Percentiles rank a stretch among this genome's conserved stretches.
Evolutionary conservation across 1,140 invertebrate genomes (phyloP).

Genomic region (Macrocentrus cingulum): DNA sequence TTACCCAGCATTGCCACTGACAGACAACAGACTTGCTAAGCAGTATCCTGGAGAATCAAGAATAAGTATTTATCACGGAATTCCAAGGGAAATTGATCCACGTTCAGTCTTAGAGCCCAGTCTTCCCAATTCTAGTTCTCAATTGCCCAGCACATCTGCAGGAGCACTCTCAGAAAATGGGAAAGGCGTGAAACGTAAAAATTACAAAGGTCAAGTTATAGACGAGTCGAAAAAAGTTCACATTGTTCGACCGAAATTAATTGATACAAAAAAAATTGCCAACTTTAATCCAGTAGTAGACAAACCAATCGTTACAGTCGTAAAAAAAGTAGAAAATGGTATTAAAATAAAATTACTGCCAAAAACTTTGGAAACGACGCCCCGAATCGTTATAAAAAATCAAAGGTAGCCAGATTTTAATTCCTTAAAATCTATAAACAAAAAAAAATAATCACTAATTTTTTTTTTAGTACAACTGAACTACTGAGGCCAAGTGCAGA

Average conservation of each 20-base stretch:
- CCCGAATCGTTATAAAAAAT: constrained; percentile 46
- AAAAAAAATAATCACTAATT: constrained; percentile 19
- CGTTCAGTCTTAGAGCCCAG: constrained; percentile 36
- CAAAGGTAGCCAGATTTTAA: constrained; percentile 34
- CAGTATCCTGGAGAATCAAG: constrained; percentile 41
- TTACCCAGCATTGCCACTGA: constrained; percentile 40
- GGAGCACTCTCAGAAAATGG: no score
- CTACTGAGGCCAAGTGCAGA: constrained; percentile 43
- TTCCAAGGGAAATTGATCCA: constrained; percentile 38
- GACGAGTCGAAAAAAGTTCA: constrained; percentile 32
- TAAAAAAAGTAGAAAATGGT: constrained; percentile 41
- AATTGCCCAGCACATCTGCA: no score
- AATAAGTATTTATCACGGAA: constrained; percentile 38
- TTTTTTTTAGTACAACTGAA: constrained; percentile 39
- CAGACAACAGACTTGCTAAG: constrained; percentile 35
- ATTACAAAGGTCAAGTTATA: constrained; percentile 45
- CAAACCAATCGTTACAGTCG: constrained; percentile 38
- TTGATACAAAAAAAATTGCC: constrained; percentile 43
- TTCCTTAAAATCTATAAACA: background rate
- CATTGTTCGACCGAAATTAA: constrained; percentile 39
- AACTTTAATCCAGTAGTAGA: constrained; percentile 20
- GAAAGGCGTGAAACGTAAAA: constrained; percentile 37
- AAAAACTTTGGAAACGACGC: constrained; percentile 31
- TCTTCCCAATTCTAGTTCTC: constrained; percentile 28
- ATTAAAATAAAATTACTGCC: constrained; percentile 45